These are phyloP conservation scores for Capromys pilorides DNA, from an alignment of 2,797 vertebrate species.

Conservation along the genomic window DNA sequence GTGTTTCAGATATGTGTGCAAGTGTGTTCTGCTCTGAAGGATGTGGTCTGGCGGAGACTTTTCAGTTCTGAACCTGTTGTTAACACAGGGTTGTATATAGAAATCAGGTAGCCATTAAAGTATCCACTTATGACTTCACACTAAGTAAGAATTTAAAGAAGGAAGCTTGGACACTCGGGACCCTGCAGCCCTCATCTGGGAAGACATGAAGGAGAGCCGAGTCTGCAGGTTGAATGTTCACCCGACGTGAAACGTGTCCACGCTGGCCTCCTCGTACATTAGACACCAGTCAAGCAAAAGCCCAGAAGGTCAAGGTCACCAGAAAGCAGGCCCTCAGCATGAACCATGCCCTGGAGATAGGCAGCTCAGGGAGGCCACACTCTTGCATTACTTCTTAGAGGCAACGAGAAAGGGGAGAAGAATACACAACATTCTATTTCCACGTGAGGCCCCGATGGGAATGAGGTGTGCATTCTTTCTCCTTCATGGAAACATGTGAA, in stretches of 20 bases:
- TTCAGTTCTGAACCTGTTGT: background rate
- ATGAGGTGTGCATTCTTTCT: background rate
- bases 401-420: background rate
- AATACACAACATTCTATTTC: background rate
- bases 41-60: background rate
- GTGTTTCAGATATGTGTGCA: background rate
- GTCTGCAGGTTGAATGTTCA: background rate
- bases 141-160: background rate
- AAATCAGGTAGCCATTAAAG: background rate
- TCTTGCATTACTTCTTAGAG: background rate
- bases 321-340: background rate
- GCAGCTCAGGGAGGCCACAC: background rate
- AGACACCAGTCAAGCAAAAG: background rate
- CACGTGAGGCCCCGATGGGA: background rate
- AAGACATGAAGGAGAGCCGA: background rate
- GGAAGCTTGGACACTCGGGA: background rate
- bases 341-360: background rate
- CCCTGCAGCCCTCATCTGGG: background rate
- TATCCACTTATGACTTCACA: background rate
- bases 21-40: background rate
- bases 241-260: background rate
- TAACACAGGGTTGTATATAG: background rate
- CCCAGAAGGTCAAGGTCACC: background rate
- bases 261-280: too few relatives aligned
- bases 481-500: background rate